Percentiles rank a stretch among this genome's conserved stretches.
These are phyloP conservation scores for Nyctereutes procyonoides DNA, from an alignment of 2,113 vertebrate genomes.

Conservation along the genomic window DNA sequence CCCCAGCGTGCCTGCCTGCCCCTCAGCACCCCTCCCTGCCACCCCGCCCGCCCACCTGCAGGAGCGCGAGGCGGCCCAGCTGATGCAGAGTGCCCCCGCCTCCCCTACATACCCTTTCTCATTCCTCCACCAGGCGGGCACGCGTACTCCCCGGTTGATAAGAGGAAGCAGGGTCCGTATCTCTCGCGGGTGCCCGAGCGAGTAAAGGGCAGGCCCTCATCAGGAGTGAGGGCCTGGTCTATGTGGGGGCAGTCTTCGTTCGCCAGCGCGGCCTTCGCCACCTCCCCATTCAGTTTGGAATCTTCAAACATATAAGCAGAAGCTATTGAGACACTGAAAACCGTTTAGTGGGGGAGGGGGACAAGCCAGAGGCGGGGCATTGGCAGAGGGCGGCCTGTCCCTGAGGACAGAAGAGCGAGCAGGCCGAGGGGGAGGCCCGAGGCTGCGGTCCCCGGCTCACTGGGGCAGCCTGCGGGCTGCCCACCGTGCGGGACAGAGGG, in stretches of 20 bases:
- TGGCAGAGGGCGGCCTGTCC: slow-evolving; percentile 76
- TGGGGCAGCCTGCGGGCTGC: slow-evolving; percentile 24
- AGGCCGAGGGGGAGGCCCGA: not conserved
- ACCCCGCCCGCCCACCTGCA: slow-evolving; percentile 71
- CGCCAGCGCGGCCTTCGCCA: slow-evolving; percentile 97
- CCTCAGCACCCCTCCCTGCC: slow-evolving; percentile 62
- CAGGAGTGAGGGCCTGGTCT: slow-evolving; percentile 98
- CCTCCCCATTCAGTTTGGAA: slow-evolving; percentile 98
- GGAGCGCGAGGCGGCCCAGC: slow-evolving; percentile 66
- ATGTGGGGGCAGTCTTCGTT: slow-evolving; percentile 99
- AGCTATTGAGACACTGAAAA: slow-evolving; percentile 92
- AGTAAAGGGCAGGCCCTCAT: slow-evolving; percentile 98
- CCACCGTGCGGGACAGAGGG: not conserved
- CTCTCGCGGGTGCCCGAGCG: slow-evolving; percentile 95
- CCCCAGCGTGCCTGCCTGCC: slow-evolving; percentile 71
- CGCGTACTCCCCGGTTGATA: slow-evolving; percentile 97
- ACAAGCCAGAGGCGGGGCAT: slow-evolving; percentile 82
- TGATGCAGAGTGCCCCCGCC: slow-evolving; percentile 70
- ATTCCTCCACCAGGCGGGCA: slow-evolving; percentile 97
- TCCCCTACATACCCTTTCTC: slow-evolving; percentile 99
- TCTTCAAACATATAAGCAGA: slow-evolving; percentile 96
- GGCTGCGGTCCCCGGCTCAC: not conserved
- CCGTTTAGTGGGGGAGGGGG: slow-evolving; percentile 83
- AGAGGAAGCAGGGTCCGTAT: slow-evolving; percentile 98
- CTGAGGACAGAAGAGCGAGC: not conserved